Percentiles rank a stretch among this genome's conserved stretches.
These are phyloP conservation scores for Pheosia tremula DNA, from an alignment of 2,888 invertebrate species.

Conservation along the genomic window DNA sequence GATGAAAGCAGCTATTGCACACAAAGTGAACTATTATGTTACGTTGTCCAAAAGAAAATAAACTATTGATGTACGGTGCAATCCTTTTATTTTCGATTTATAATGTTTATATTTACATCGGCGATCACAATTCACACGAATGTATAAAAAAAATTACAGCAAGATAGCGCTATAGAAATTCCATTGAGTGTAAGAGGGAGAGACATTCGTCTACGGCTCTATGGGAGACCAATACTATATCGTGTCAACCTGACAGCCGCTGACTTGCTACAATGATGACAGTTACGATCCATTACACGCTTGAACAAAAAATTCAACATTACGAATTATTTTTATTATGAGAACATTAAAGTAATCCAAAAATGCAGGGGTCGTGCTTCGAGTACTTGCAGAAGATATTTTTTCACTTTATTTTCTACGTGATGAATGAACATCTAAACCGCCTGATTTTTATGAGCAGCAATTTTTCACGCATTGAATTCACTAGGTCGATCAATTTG, in stretches of 20 bases:
- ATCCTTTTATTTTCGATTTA: background rate
- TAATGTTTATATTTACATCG: background rate
- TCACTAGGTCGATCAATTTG: too few species aligned
- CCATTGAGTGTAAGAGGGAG: background rate
- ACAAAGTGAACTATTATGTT: background rate
- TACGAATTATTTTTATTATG: too few species aligned
- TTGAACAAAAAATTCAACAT: background rate
- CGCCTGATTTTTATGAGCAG: too few species aligned
- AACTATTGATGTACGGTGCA: background rate
- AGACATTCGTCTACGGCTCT: background rate
- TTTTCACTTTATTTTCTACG: too few species aligned
- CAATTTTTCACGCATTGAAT: too few species aligned
- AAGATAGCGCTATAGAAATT: background rate
- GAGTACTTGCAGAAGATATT: too few species aligned
- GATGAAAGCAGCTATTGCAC: slow-evolving; percentile 1
- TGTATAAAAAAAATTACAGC: background rate
- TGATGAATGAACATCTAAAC: too few species aligned
- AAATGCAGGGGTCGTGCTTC: too few species aligned
- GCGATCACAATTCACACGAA: background rate
- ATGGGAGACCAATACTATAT: background rate
- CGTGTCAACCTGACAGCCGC: background rate
- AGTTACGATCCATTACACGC: background rate
- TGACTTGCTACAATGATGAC: background rate
- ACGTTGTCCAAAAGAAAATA: background rate
- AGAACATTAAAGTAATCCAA: too few species aligned